Conservation (phyloP, 2,113 vertebrate genomes). For the Bungarus multicinctus region DNA sequence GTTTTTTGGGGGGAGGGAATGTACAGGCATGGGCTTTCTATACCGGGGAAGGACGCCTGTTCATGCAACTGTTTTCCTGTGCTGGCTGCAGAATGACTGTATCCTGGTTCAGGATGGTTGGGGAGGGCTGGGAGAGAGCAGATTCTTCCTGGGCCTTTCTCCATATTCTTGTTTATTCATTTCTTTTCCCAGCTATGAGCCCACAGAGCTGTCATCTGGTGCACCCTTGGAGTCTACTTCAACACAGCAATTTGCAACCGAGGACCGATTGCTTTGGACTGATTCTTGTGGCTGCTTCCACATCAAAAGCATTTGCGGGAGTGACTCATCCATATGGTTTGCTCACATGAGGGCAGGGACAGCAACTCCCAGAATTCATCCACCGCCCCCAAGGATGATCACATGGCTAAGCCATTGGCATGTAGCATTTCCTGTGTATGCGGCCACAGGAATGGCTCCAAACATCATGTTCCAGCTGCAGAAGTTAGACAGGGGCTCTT, state of each 20-base stretch:
- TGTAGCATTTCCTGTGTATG: not conserved
- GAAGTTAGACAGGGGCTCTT: not conserved
- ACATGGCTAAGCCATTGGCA: not conserved
- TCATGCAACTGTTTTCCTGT: not conserved
- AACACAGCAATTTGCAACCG: not conserved
- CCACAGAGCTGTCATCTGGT: not conserved
- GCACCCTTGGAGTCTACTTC: not conserved
- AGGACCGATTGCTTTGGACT: not conserved
- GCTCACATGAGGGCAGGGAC: not conserved
- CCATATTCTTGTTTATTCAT: not conserved
- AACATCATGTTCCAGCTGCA: not conserved
- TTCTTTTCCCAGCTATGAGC: not conserved
- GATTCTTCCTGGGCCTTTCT: not conserved
- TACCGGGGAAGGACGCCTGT: not conserved
- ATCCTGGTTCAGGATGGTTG: not conserved
- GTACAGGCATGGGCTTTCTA: not conserved
- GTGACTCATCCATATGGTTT: not conserved
- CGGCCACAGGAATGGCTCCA: not conserved
- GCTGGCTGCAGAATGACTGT: no score
- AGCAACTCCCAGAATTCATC: not conserved
- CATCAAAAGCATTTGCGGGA: constrained; percentile 4
- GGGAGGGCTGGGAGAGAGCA: not conserved
- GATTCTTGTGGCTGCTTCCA: not conserved
- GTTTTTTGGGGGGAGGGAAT: no score
- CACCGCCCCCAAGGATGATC: not conserved